phyloP scores from a whole-genome alignment of 1,140 invertebrate species.

The Agraylea sexmaculata region DNA sequence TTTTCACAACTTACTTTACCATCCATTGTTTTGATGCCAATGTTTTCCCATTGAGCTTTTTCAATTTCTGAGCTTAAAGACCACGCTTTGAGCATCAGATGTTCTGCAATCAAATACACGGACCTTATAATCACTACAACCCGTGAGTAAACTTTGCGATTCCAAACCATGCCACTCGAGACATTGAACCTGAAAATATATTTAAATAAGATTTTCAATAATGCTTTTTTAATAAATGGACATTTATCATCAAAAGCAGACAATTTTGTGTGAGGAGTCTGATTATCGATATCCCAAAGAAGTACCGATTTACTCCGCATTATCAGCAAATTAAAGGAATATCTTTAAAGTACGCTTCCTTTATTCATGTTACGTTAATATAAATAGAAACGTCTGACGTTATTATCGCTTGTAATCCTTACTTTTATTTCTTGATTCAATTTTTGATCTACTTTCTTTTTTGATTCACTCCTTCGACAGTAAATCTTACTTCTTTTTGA shows the following conservation, averaged over 20 bases:
- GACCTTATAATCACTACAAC: conserved; percentile 54
- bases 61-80: conserved; percentile 68
- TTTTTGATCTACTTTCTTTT: too few species aligned
- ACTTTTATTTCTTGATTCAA: too few species aligned
- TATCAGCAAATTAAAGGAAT: too few species aligned
- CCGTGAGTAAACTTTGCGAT: conserved; percentile 66
- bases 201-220: neutral
- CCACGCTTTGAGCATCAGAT: conserved; percentile 57
- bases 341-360: too few species aligned
- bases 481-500: too few species aligned
- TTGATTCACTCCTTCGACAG: too few species aligned
- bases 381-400: too few species aligned
- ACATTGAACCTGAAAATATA: conserved; percentile 51
- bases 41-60: conserved; percentile 76
- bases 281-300: conserved; percentile 87
- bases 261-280: conserved; percentile 59
- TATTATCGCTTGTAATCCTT: too few species aligned
- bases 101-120: conserved; percentile 70
- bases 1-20: too few species aligned
- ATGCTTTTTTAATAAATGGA: neutral
- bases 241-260: conserved; percentile 64
- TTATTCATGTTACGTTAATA: too few species aligned
- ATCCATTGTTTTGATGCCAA: too few species aligned
- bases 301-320: conserved; percentile 66
- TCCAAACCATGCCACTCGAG: conserved; percentile 79